Evolutionary conservation across 2,888 invertebrate genomes (phyloP).

Genomic region (Ophioninae sp.): DNA sequence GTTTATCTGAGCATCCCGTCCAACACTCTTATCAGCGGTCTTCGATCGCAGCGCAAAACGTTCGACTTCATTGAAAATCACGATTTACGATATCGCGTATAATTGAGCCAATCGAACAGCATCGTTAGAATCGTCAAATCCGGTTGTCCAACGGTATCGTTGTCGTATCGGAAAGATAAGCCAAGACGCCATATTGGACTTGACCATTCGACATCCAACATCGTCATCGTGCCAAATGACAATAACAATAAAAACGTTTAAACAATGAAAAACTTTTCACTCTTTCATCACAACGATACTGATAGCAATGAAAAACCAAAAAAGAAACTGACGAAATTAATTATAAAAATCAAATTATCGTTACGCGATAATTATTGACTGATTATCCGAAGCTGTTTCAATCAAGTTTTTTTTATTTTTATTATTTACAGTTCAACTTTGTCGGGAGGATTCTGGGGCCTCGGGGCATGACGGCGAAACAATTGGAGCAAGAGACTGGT

Average conservation of each 20-base stretch:
- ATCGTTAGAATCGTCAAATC: background rate
- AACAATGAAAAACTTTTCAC: background rate
- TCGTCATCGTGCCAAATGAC: background rate
- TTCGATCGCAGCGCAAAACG: background rate
- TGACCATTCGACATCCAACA: background rate
- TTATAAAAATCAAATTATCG: no score
- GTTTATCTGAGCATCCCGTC: background rate
- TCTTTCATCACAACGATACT: background rate
- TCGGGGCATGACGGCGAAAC: constrained; percentile 99
- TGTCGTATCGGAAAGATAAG: background rate
- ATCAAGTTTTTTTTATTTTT: background rate
- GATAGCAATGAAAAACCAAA: background rate
- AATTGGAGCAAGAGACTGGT: constrained; percentile 99
- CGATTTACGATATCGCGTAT: background rate
- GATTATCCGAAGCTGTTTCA: no score
- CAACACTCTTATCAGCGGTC: background rate
- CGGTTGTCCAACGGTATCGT: background rate
- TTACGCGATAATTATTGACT: no score
- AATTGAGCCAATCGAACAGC: background rate
- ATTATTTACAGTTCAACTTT: constrained; percentile 97
- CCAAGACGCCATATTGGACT: background rate
- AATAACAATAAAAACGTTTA: background rate
- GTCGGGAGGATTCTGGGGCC: constrained; percentile 99
- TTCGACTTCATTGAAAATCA: constrained; percentile 6
- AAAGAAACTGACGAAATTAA: background rate